Conservation (phyloP, 2,888 invertebrate species). For the Nephrocerus scutellatus region DNA sequence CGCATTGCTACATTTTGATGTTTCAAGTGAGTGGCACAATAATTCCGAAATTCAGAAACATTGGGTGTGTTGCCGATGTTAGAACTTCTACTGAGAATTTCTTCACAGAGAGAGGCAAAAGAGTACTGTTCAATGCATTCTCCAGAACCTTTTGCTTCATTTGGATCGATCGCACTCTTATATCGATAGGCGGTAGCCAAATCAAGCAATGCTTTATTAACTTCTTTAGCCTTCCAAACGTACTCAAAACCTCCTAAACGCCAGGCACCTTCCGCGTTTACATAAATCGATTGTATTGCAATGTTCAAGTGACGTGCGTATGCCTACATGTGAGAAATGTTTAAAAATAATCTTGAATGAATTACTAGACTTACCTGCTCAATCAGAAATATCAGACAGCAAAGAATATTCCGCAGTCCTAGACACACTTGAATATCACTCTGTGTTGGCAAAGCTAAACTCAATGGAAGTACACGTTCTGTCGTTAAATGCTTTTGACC, state of each 20-base stretch:
- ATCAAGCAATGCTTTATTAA: constrained; percentile 59
- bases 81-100: constrained; percentile 52
- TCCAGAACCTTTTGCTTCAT: constrained; percentile 52
- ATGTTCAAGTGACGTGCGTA: constrained; percentile 77
- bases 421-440: constrained; percentile 76
- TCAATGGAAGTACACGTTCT: constrained; percentile 72
- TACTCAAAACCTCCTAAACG: constrained; percentile 81
- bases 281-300: constrained; percentile 70
- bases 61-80: constrained; percentile 58
- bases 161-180: constrained; percentile 63
- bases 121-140: constrained; percentile 69
- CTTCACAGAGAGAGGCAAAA: constrained; percentile 67
- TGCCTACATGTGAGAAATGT: constrained; percentile 50
- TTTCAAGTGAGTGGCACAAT: constrained; percentile 63
- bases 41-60: constrained; percentile 61
- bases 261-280: constrained; percentile 79
- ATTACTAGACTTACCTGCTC: constrained; percentile 54
- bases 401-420: constrained; percentile 72
- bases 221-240: constrained; percentile 61
- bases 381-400: constrained; percentile 76
- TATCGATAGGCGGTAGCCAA: constrained; percentile 64
- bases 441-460: constrained; percentile 57
- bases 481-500: constrained; percentile 72
- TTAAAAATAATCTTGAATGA: constrained; percentile 5
- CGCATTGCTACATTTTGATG: constrained; percentile 58